Base-by-base conservation (phyloP, 2,888 invertebrate species). In the Hirtodrosophila duncani region DNA sequence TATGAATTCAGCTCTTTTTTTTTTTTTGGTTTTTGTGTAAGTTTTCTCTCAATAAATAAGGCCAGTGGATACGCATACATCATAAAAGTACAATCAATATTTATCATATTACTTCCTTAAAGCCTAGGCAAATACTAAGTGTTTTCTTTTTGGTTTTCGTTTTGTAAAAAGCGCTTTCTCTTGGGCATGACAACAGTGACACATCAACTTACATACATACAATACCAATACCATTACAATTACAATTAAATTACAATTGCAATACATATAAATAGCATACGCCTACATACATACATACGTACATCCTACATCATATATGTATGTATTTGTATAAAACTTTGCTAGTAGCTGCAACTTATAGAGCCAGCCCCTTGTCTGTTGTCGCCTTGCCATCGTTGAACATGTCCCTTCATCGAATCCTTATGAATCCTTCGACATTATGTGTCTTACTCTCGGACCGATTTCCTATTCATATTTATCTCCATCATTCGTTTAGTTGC, bases 21-120 rank as follows among this genome's bases (percentile, higher is more conserved):
- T 33, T 41, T 10, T 31, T 41, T 51, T 51, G 53, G 44, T 44
- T 65, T 38, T 33, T 64, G 10, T 31, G 29, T 51, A 49, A 51
- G 44, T 44, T 65, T 38, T 33, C 62, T 61, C 37, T 63, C 55
- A 61, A 71, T 79, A 83, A 85, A 84, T 85, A 84, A 85, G 85
- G 85, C 85, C 84, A 80, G 85, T 83, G 82, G 83, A 84, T 83
- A 83, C 80, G 81, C 75, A 79, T 72, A 79, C 80, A 81, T 79
- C 81, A 82, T 80, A 77, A 70, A 82, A 83, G 78, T 82, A 75
- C 82, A 82, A 67, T 75, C 48, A 36, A 56, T 41, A 34, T 59
- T 50, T 58, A 44, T 58, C 51, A 44, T 58, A 39, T 44, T 58
- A 33, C 34, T 49, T 58, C 50, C 49, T 51, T 51, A 37, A 56